phyloP scores from a whole-genome alignment of 2,113 vertebrate genomes.

The Strix aluco region DNA sequence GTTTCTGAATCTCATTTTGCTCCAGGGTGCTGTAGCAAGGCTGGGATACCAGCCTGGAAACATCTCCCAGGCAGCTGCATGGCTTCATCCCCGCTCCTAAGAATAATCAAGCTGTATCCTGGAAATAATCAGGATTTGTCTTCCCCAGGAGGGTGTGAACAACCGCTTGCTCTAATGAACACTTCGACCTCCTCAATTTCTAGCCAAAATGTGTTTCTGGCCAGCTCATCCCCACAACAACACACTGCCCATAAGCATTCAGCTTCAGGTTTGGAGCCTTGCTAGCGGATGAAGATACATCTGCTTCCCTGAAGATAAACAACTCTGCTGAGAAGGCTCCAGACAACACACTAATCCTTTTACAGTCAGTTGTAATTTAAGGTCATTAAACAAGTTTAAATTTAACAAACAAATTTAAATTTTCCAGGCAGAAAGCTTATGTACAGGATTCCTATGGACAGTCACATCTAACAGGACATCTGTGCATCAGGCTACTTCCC shows the following conservation, averaged over 20 bases:
- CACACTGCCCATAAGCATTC: neutral
- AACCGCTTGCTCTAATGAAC: constrained; percentile 6
- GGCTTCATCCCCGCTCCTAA: neutral
- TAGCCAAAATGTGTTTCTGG: constrained; percentile 17
- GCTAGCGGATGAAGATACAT: constrained; percentile 37
- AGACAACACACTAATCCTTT: constrained; percentile 28
- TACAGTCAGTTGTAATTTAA: constrained; percentile 36
- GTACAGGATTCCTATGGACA: neutral
- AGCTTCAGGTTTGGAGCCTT: neutral
- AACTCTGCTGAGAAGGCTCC: constrained; percentile 21
- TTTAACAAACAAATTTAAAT: constrained; percentile 1
- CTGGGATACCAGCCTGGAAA: neutral
- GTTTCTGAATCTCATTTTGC: neutral
- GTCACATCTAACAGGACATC: neutral
- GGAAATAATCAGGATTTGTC: neutral
- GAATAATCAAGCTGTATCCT: neutral
- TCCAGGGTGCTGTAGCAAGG: neutral
- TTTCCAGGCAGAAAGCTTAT: neutral
- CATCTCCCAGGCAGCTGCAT: neutral
- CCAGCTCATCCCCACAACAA: neutral
- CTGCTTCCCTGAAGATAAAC: constrained; percentile 43
- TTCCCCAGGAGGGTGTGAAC: neutral
- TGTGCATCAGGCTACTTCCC: neutral
- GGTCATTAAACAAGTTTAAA: constrained; percentile 36
- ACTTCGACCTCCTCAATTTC: neutral